phyloP scores from a whole-genome alignment of 2,888 invertebrate species.

The Drosophila borealis region DNA sequence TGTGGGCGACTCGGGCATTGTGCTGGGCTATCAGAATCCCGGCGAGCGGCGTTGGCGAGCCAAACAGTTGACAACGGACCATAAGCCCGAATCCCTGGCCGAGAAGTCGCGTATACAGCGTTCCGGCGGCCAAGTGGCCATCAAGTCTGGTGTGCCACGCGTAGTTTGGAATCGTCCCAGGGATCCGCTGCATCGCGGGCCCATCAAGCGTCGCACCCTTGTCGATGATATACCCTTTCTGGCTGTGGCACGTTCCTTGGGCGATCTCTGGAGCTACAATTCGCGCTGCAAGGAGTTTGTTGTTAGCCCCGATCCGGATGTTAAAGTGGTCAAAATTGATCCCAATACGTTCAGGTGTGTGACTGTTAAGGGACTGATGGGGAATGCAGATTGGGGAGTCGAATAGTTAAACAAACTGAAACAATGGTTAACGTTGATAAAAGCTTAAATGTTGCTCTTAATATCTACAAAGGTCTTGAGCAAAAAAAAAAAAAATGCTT shows the following conservation, averaged over 20 bases:
- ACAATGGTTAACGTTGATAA: no score
- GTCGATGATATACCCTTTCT: constrained; percentile 98
- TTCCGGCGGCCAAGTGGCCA: constrained; percentile 91
- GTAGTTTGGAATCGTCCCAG: constrained; percentile 99
- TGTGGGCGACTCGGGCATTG: constrained; percentile 99
- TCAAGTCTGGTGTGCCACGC: constrained; percentile 94
- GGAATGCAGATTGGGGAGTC: no score
- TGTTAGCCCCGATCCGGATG: constrained; percentile 99
- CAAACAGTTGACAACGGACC: constrained; percentile 94
- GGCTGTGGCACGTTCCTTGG: constrained; percentile 97
- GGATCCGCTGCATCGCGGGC: constrained; percentile 89
- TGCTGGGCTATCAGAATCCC: constrained; percentile 92
- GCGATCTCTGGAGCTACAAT: constrained; percentile 99
- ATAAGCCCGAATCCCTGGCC: constrained; percentile 95
- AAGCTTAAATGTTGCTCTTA: neutral
- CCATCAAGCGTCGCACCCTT: constrained; percentile 94
- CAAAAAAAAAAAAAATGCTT: neutral
- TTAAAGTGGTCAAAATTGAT: constrained; percentile 93
- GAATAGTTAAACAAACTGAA: no score
- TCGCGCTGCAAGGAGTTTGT: constrained; percentile 95
- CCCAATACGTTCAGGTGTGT: constrained; percentile 88
- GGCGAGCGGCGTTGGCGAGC: constrained; percentile 91
- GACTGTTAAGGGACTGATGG: neutral
- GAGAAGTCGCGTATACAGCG: constrained; percentile 94
- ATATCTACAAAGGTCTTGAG: no score